These are phyloP conservation scores for Ptychochromis oligacanthus DNA, from an alignment of 2,113 vertebrate species.

Conservation along the genomic window DNA sequence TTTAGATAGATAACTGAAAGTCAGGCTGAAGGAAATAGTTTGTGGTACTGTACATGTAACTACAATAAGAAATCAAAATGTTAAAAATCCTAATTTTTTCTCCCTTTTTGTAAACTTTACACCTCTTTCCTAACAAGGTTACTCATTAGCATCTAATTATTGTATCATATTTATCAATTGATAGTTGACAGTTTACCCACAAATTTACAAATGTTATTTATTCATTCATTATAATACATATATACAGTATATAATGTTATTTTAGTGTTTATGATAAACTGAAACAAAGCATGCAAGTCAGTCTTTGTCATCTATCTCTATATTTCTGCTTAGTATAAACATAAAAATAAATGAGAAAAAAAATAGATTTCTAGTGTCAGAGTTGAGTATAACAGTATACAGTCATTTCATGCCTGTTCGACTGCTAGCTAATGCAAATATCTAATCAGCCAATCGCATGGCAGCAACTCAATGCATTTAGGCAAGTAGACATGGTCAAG, in stretches of 20 bases:
- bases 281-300: not conserved
- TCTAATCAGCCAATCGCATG: too few species aligned
- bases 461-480: too few species aligned
- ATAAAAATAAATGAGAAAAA: too few species aligned
- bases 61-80: not conserved
- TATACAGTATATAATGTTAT: not conserved
- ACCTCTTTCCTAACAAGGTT: not conserved
- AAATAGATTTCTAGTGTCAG: too few species aligned
- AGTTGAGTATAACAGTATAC: fast-evolving
- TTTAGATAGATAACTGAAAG: not conserved
- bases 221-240: not conserved
- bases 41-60: not conserved
- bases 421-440: too few species aligned
- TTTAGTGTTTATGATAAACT: not conserved
- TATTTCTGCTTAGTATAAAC: too few species aligned
- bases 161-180: not conserved
- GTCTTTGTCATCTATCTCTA: not conserved
- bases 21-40: not conserved
- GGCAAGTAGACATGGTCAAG: too few species aligned
- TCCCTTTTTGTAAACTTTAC: not conserved
- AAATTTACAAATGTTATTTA: not conserved
- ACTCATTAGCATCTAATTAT: not conserved
- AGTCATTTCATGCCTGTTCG: too few species aligned
- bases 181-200: not conserved
- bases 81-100: not conserved